Base-by-base conservation (phyloP, 2,888 invertebrate species). In the Platycnemis pennipes region DNA sequence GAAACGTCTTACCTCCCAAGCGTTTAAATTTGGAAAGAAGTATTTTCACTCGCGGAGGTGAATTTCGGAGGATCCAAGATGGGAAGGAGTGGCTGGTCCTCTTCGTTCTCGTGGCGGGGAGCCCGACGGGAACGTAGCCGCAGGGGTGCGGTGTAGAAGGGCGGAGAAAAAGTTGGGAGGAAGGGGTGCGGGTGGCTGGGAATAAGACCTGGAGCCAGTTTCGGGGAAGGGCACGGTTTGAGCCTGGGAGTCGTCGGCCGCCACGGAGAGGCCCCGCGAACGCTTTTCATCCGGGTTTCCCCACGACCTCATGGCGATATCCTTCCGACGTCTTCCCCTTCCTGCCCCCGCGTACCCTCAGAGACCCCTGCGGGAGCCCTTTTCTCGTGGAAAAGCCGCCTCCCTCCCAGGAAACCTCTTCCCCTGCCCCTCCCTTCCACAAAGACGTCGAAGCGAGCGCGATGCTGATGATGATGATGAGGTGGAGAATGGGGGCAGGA, bases 391-490 rank as follows among this genome's bases (percentile, higher is more conserved):
- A 44, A 86, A 86, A 63, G 5, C 19, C 63, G 8, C 19, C 63
- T 37, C n/a, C 31, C 11, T 31, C 22, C 5, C 22, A 63, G 5
- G 22, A 16, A 16, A 22, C 63, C 63, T 22, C 19, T 26, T 26
- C 22, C 63, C 63, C 22, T 26, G 3, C 37, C 77, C 77, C 77
- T 3, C 7, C 26, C 89, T 11, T 37, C 56, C 53, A 89, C 89
- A 89, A 89, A 89, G 89, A 89, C 53, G 87, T 46, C 87, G 53
- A 89, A 53, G 37, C 16, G 89, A 53, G 53, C 37, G 49, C 49
- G 53, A 53, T 53, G 37, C 37, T 49, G n/a, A n/a, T 88, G 89
- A 89, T 89, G 89, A 89, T 89, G 89, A 89, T 89, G 89, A 89
- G 37, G 26, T 42, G 42, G 89, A 56, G 89, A 89, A 89, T 89